Evolutionary conservation across 2,113 vertebrate species (phyloP).

Genomic region (Rhea pennata): DNA sequence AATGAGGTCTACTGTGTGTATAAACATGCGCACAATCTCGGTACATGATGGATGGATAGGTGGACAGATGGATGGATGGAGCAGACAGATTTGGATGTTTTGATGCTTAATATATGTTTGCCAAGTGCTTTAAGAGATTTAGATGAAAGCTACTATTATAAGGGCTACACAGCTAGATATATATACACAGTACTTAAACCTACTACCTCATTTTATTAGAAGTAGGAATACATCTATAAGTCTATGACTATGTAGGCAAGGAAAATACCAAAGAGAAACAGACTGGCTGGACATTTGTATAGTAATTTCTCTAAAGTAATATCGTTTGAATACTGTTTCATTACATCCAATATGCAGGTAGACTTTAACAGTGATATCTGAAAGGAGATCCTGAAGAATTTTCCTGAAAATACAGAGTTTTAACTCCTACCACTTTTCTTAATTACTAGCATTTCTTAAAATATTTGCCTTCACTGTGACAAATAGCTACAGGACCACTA

Average conservation of each 20-base stretch:
- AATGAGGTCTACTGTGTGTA: not conserved
- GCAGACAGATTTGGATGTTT: not conserved
- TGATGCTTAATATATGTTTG: not conserved
- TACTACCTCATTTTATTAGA: not conserved
- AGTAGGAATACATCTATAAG: not conserved
- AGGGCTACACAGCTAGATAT: not conserved
- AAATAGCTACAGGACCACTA: conserved; percentile 14
- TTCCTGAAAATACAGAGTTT: not conserved
- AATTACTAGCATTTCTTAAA: accelerated
- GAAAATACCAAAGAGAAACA: not conserved
- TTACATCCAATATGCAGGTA: accelerated
- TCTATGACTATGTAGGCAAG: not conserved
- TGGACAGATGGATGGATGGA: not conserved
- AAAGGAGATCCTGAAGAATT: not conserved
- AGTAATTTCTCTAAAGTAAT: not conserved
- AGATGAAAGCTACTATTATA: not conserved
- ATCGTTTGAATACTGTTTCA: not conserved
- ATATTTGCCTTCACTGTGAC: too few species aligned
- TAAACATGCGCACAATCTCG: not conserved
- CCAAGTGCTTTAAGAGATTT: not conserved
- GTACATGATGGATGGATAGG: accelerated
- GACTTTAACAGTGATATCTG: not conserved
- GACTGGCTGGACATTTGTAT: not conserved
- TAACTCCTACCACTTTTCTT: not conserved
- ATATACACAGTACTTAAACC: not conserved